Evolutionary conservation across 92 coral and sea anemone genomes (phyloP).

Genomic region (Virgularia gustaviana): DNA sequence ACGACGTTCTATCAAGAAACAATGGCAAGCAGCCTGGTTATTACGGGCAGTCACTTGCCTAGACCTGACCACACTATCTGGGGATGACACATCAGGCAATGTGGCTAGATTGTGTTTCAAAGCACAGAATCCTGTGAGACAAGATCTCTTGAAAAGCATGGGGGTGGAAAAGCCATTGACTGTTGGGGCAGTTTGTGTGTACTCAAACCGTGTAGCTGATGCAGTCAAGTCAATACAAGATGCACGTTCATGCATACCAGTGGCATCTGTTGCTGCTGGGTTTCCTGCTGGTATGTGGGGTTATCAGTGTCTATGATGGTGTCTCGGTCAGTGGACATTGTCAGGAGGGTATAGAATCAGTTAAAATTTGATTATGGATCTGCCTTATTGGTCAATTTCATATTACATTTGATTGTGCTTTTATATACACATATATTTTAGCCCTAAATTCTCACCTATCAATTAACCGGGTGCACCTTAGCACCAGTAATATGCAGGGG

Average conservation of each 20-base stretch:
- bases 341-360: not conserved
- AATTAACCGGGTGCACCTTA: too few relatives aligned
- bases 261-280: conserved; percentile 97
- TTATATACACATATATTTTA: too few relatives aligned
- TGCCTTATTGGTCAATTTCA: too few relatives aligned
- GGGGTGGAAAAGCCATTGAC: conserved; percentile 73
- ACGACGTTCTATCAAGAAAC: conserved; percentile 92
- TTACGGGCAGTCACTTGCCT: conserved; percentile 92
- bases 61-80: conserved; percentile 86
- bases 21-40: conserved; percentile 99
- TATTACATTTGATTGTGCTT: too few relatives aligned
- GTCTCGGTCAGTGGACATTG: not conserved
- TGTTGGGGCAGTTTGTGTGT: conserved; percentile 96
- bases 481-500: too few relatives aligned
- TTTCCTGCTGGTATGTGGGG: conserved; percentile 84
- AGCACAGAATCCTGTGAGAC: conserved; percentile 85
- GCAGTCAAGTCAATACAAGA: conserved; percentile 78
- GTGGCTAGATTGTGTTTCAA: conserved; percentile 94
- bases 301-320: not conserved
- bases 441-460: too few relatives aligned
- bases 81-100: conserved; percentile 86
- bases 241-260: conserved; percentile 68
- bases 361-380: too few relatives aligned
- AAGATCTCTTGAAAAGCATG: conserved; percentile 73
- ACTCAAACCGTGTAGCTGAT: conserved; percentile 79